Percentiles rank a stretch among this genome's conserved stretches.
phyloP scores from a whole-genome alignment of 2,888 invertebrate species.

The Stenodema calcarata region DNA sequence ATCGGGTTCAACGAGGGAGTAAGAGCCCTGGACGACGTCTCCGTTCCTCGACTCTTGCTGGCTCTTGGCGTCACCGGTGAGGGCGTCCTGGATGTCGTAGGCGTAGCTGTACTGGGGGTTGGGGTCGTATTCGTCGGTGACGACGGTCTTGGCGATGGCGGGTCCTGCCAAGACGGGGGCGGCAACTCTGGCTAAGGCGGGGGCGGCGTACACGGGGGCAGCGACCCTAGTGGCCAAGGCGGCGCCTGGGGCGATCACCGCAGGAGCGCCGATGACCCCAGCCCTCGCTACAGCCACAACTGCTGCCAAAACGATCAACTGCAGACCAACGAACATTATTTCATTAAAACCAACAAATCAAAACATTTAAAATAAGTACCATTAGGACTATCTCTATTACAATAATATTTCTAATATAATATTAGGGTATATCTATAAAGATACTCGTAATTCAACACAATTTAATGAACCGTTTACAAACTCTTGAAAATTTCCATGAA shows the following conservation, averaged over 20 bases:
- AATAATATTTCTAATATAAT: background rate
- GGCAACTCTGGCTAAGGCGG: conserved; percentile 53
- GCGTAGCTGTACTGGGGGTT: conserved; percentile 35
- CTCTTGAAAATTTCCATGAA: no score
- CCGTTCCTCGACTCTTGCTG: background rate
- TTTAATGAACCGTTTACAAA: no score
- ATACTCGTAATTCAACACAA: no score
- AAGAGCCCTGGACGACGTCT: conserved; percentile 24
- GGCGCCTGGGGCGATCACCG: conserved; percentile 33
- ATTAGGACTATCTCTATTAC: background rate
- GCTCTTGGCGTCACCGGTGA: conserved; percentile 15
- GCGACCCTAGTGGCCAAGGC: conserved; percentile 34
- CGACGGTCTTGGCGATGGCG: conserved; percentile 30
- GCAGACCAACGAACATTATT: background rate
- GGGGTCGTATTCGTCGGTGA: conserved; percentile 26
- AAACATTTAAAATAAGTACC: no score
- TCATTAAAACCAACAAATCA: no score
- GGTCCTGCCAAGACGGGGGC: conserved; percentile 47
- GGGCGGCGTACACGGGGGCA: conserved; percentile 31
- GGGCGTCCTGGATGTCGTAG: conserved; percentile 30
- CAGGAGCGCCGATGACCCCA: conserved; percentile 27
- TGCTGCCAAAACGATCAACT: conserved; percentile 38
- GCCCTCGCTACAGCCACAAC: conserved; percentile 31
- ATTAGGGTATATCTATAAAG: background rate
- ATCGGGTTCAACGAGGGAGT: conserved; percentile 27